These are phyloP conservation scores for Notechis scutatus DNA, from an alignment of 2,113 vertebrate genomes.

Conservation along the genomic window DNA sequence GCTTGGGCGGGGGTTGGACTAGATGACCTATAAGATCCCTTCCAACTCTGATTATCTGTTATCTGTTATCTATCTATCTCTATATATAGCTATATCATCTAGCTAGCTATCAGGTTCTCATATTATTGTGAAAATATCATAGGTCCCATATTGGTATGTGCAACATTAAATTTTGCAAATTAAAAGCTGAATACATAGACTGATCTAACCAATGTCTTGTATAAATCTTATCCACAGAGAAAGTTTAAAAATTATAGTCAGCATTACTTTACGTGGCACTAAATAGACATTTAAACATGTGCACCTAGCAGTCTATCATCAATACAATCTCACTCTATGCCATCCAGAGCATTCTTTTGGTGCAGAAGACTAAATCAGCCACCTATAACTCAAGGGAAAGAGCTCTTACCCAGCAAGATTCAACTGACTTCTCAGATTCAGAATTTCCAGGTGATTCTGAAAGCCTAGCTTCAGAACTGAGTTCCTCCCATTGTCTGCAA, in stretches of 20 bases:
- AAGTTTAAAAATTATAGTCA: neutral
- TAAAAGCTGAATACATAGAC: neutral
- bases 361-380: neutral
- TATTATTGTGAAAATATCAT: neutral
- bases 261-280: neutral
- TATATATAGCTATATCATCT: neutral
- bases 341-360: neutral
- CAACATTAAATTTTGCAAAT: neutral
- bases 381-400: neutral
- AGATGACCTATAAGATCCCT: no score
- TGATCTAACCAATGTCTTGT: neutral
- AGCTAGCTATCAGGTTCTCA: neutral
- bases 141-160: neutral
- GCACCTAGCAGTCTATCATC: neutral
- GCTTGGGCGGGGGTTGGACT: no score
- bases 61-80: neutral
- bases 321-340: neutral
- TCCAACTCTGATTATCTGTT: no score
- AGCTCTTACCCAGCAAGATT: neutral
- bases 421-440: neutral
- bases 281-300: neutral
- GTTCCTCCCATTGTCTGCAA: neutral
- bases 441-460: neutral
- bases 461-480: neutral
- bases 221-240: neutral